Percentiles rank a stretch among this genome's conserved stretches.
Evolutionary conservation across 2,113 vertebrate genomes (phyloP).

Genomic region (Pseudopodoces humilis): DNA sequence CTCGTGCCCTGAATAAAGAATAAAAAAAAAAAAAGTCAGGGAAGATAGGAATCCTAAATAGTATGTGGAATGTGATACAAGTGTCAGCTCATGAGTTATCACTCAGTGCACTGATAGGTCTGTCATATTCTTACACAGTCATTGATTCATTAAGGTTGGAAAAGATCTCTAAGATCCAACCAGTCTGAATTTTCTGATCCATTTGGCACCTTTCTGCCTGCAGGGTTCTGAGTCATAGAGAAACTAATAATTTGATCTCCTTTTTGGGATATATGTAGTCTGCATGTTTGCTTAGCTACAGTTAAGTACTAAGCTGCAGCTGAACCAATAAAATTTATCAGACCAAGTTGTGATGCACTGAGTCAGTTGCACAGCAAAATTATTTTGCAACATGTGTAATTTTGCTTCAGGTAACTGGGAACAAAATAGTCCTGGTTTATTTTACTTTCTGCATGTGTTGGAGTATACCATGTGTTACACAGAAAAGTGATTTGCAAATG

Average conservation of each 20-base stretch:
- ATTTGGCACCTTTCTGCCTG: not conserved
- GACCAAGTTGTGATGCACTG: not conserved
- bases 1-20: not conserved
- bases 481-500: not conserved
- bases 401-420: not conserved
- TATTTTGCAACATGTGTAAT: not conserved
- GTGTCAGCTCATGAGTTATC: not conserved
- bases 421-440: not conserved
- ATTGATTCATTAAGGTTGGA: not conserved
- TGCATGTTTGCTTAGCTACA: not conserved
- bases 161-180: not conserved
- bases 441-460: not conserved
- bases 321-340: not conserved
- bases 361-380: not conserved
- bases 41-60: not conserved
- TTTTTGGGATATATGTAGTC: not conserved
- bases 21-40: rapidly evolving
- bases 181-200: not conserved
- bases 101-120: not conserved
- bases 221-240: not conserved
- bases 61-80: not conserved
- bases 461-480: not conserved
- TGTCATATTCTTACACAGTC: not conserved
- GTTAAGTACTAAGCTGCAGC: not conserved
- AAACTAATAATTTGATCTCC: not conserved